A percentile compares a stretch with the other conserved stretches of the same genome.
Conservation (phyloP, 2,888 invertebrate genomes). For the Leptinotarsa tumamoca region DNA sequence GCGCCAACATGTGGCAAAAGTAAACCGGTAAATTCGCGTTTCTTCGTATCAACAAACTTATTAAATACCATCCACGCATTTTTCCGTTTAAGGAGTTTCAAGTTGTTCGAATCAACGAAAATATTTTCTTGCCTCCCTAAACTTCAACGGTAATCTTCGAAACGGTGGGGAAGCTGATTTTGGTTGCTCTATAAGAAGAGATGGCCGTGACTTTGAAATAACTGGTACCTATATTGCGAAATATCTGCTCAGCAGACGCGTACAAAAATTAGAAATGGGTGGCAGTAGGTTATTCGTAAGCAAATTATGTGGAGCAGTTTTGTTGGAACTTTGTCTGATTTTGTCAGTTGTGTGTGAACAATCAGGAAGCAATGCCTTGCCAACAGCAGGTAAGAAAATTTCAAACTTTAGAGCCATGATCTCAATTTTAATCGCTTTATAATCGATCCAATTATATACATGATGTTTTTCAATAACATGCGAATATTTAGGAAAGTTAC, state of each 20-base stretch:
- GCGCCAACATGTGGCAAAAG: neutral
- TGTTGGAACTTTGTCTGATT: slow-evolving; percentile 1
- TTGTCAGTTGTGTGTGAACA: slow-evolving; percentile 6
- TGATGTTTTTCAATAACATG: too few species aligned
- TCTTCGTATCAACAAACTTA: neutral
- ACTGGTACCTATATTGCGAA: slow-evolving; percentile 50
- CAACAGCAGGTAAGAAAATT: neutral
- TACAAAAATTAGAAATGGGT: neutral
- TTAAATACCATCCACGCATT: slow-evolving; percentile 7
- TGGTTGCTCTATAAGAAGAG: slow-evolving; percentile 42
- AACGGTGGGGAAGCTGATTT: slow-evolving; percentile 21
- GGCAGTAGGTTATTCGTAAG: neutral
- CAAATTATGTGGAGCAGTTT: neutral
- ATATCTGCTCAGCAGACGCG: neutral
- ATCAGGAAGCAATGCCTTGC: neutral
- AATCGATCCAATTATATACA: too few species aligned
- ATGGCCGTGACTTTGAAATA: slow-evolving; percentile 57
- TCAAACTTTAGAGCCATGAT: too few species aligned
- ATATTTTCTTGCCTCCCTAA: neutral
- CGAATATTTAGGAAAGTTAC: too few species aligned
- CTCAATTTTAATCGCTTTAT: too few species aligned
- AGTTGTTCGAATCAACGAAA: neutral
- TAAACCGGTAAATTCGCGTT: neutral
- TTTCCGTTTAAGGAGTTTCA: neutral
- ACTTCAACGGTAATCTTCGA: neutral